Conservation (phyloP, 2,888 invertebrate genomes). For the Anoplius nigerrimus region DNA sequence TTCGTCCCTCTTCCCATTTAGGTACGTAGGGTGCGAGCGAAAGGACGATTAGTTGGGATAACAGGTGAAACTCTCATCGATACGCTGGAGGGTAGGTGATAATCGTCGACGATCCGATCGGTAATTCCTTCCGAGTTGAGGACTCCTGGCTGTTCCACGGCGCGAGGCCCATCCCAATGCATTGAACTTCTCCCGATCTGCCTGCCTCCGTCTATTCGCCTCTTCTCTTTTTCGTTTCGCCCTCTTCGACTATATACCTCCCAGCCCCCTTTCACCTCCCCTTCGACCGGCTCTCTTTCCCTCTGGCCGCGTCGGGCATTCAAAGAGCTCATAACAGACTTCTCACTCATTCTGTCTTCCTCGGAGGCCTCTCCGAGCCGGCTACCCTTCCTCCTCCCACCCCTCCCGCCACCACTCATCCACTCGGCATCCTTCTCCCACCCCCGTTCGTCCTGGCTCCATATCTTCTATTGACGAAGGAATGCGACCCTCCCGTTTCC, state of each 20-base stretch:
- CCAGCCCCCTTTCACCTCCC: neutral
- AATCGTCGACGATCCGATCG: slow-evolving; percentile 51
- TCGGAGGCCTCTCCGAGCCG: neutral
- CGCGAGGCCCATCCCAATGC: slow-evolving; percentile 25
- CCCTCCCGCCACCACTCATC: neutral
- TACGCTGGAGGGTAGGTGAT: too few species aligned
- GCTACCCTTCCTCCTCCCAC: neutral
- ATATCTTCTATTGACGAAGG: slow-evolving; percentile 50
- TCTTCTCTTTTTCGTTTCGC: slow-evolving; percentile 30
- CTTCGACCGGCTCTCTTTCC: slow-evolving; percentile 6
- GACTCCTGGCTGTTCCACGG: slow-evolving; percentile 40
- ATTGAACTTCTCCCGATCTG: slow-evolving; percentile 46
- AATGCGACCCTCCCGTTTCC: slow-evolving; percentile 45
- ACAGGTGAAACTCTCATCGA: too few species aligned
- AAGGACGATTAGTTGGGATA: too few species aligned
- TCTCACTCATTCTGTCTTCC: slow-evolving; percentile 47
- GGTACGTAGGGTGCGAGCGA: too few species aligned
- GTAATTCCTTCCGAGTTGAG: slow-evolving; percentile 56
- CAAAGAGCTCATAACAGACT: slow-evolving; percentile 60
- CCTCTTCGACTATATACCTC: slow-evolving; percentile 30
- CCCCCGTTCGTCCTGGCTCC: slow-evolving; percentile 10
- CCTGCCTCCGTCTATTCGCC: slow-evolving; percentile 12
- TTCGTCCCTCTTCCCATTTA: too few species aligned
- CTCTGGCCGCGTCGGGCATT: slow-evolving; percentile 36
- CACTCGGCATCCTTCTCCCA: slow-evolving; percentile 13